Conservation (phyloP, 2,113 vertebrate genomes). For the Hydropotes inermis region DNA sequence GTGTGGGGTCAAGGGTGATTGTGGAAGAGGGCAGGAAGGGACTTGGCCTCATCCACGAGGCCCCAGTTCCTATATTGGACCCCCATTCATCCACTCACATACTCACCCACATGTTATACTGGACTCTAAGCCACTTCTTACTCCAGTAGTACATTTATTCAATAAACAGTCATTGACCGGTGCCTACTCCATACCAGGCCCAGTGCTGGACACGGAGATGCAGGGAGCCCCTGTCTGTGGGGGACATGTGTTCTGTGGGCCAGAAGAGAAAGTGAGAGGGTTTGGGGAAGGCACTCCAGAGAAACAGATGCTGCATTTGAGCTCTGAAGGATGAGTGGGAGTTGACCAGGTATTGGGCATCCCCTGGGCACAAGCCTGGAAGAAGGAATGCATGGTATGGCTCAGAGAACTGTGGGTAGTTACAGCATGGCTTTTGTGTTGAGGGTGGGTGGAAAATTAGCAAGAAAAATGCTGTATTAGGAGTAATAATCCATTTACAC, state of each 20-base stretch:
- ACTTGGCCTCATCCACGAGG: neutral
- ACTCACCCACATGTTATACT: conserved; percentile 21
- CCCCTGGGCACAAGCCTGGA: neutral
- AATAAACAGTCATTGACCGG: conserved; percentile 69
- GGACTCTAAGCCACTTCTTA: conserved; percentile 42
- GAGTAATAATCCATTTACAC: neutral
- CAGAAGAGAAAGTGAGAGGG: neutral
- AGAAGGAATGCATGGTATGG: neutral
- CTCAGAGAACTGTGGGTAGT: neutral
- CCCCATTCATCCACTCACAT: neutral
- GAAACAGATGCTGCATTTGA: neutral
- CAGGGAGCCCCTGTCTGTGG: neutral
- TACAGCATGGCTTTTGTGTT: neutral
- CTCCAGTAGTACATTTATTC: conserved; percentile 67
- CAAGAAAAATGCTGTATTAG: neutral
- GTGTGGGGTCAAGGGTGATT: neutral
- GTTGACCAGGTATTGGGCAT: neutral
- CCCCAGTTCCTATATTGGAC: neutral
- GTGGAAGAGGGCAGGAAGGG: neutral
- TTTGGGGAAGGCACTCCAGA: neutral
- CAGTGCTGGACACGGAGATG: conserved; percentile 21
- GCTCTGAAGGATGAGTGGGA: neutral
- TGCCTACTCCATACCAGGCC: conserved; percentile 47
- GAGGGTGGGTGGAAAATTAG: neutral
- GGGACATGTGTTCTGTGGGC: neutral